Conservation (phyloP, 1,140 invertebrate genomes). For the Euura lappo region DNA sequence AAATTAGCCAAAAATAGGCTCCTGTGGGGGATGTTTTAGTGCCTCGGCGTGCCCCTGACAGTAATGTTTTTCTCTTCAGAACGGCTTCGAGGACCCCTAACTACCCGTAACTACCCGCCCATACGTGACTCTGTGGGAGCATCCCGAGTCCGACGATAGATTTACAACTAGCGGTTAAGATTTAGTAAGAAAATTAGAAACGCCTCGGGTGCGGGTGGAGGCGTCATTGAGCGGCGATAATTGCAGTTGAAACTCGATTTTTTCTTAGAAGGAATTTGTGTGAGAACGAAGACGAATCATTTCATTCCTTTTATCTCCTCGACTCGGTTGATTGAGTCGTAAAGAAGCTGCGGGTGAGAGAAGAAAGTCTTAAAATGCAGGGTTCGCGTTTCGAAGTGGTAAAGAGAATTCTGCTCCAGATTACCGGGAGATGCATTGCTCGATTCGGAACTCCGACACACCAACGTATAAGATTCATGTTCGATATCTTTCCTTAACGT, state of each 20-base stretch:
- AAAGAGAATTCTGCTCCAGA: too few species aligned
- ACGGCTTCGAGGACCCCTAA: constrained; percentile 3
- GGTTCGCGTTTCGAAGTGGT: too few species aligned
- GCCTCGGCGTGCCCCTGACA: constrained; percentile 28
- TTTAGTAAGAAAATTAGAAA: not conserved
- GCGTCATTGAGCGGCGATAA: not conserved
- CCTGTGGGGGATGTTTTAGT: constrained; percentile 25
- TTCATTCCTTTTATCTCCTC: not conserved
- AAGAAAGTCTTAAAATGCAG: too few species aligned
- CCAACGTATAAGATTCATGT: too few species aligned
- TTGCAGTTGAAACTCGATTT: not conserved
- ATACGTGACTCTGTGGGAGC: constrained; percentile 8
- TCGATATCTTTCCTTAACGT: too few species aligned
- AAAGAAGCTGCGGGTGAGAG: not conserved
- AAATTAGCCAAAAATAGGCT: constrained; percentile 39
- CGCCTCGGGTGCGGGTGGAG: not conserved
- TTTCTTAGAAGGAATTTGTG: too few species aligned
- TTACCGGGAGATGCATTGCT: too few species aligned
- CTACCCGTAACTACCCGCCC: constrained; percentile 11
- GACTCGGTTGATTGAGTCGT: not conserved
- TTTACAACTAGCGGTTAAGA: not conserved
- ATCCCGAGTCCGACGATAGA: not conserved
- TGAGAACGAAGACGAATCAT: not conserved
- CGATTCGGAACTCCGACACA: too few species aligned
- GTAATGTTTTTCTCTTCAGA: constrained; percentile 23